phyloP scores from a whole-genome alignment of 2,113 vertebrate species.

The Rynchops niger region DNA sequence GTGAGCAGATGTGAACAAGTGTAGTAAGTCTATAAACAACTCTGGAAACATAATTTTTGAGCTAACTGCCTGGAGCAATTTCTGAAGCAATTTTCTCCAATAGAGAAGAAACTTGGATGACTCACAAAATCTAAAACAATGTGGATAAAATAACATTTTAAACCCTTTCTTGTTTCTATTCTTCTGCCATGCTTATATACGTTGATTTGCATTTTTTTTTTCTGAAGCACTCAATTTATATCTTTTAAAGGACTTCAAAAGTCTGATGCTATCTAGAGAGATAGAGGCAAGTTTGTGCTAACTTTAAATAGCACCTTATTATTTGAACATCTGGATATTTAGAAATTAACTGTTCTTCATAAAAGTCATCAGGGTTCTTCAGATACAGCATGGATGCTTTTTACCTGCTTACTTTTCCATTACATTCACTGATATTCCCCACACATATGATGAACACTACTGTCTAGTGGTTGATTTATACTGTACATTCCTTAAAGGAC shows the following conservation, averaged over 20 bases:
- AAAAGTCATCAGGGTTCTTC: background rate
- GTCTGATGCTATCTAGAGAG: background rate
- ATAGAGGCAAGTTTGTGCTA: background rate
- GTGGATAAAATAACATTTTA: slow-evolving; percentile 21
- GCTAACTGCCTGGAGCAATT: slow-evolving; percentile 43
- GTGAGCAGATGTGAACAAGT: background rate
- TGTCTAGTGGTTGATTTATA: background rate
- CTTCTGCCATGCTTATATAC: background rate
- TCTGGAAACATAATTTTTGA: slow-evolving; percentile 30
- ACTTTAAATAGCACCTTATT: slow-evolving; percentile 58
- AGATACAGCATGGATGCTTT: background rate
- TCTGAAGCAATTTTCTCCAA: slow-evolving; percentile 65
- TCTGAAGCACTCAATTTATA: slow-evolving; percentile 19
- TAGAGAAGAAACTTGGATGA: slow-evolving; percentile 38
- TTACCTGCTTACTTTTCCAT: background rate
- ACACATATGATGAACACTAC: background rate
- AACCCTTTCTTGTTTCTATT: background rate
- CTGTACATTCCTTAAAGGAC: background rate
- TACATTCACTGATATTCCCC: background rate
- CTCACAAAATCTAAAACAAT: slow-evolving; percentile 52
- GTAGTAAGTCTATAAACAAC: background rate
- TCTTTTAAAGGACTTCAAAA: slow-evolving; percentile 17
- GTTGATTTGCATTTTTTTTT: slow-evolving; percentile 38
- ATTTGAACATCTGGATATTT: slow-evolving; percentile 51
- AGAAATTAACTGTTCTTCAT: background rate